These are phyloP conservation scores for Capitella teleta DNA, from an alignment of 1,140 invertebrate species.

Conservation along the genomic window DNA sequence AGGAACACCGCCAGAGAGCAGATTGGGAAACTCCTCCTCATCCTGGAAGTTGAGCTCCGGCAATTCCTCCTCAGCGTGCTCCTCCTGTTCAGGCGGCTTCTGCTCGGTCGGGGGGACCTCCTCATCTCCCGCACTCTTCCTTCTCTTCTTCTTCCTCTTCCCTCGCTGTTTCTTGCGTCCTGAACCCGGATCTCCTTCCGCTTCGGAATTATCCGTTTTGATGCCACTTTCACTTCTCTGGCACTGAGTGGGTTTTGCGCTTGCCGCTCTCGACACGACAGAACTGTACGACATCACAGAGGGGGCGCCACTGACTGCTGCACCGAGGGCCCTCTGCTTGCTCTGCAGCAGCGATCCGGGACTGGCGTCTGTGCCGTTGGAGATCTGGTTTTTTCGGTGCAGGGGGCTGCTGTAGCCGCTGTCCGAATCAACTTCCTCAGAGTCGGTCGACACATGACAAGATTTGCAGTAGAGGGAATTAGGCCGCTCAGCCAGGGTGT, in stretches of 20 bases:
- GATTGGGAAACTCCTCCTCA: conserved; percentile 29
- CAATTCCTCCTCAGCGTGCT: background rate
- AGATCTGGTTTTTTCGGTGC: conserved; percentile 23
- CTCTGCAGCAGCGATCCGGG: no score
- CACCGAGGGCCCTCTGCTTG: background rate
- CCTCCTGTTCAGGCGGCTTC: background rate
- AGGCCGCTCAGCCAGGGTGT: conserved; percentile 19
- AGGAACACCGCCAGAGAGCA: conserved; percentile 3
- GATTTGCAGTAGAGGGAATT: conserved; percentile 15
- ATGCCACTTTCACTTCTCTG: no score
- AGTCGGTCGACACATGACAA: conserved; percentile 11
- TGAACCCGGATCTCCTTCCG: conserved; percentile 5
- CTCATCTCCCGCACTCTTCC: background rate
- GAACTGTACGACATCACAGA: no score
- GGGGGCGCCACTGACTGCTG: background rate
- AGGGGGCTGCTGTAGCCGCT: conserved; percentile 32
- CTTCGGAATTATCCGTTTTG: no score
- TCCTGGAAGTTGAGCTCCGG: conserved; percentile 28
- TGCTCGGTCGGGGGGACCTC: background rate
- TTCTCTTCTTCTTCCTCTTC: background rate
- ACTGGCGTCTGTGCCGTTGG: conserved; percentile 20
- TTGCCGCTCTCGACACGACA: conserved; percentile 14
- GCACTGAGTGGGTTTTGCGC: no score
- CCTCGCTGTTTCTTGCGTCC: conserved; percentile 1
- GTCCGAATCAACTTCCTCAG: conserved; percentile 25